A percentile compares a stretch with the other conserved stretches of the same genome.
Evolutionary conservation across 2,113 vertebrate species (phyloP).

Genomic region (Equus przewalskii): DNA sequence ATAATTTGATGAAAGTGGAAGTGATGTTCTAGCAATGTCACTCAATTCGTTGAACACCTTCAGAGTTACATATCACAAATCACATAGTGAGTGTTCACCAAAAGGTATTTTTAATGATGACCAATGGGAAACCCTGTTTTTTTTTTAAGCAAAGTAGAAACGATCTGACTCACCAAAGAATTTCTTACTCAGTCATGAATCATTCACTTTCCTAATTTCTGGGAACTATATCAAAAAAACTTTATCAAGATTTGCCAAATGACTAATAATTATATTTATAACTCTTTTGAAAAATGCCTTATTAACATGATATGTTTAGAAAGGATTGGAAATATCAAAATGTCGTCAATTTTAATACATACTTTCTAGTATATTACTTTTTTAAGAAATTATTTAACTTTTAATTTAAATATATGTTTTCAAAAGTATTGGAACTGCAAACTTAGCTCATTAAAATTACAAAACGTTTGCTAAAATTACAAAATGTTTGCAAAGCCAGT

Average conservation of each 20-base stretch:
- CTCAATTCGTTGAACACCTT: neutral
- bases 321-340: neutral
- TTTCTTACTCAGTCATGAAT: conserved; percentile 36
- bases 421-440: neutral
- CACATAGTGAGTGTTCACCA: neutral
- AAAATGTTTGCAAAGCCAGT: neutral
- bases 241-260: neutral
- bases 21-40: neutral
- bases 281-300: neutral
- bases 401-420: neutral
- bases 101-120: neutral
- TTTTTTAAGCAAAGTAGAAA: neutral
- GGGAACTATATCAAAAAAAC: neutral
- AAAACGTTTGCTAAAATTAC: neutral
- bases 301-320: neutral
- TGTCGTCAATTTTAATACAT: neutral
- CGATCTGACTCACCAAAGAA: conserved; percentile 11
- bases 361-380: neutral
- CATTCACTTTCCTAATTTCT: conserved; percentile 38
- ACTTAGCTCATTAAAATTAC: neutral
- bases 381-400: conserved; percentile 29
- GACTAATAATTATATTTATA: neutral
- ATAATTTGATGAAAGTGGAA: neutral
- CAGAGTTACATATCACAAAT: neutral
- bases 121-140: neutral